Evolutionary conservation across 2,113 vertebrate species (phyloP), one percentile per base, ranked within the genome.

Genomic region (Nerophis ophidion): DNA sequence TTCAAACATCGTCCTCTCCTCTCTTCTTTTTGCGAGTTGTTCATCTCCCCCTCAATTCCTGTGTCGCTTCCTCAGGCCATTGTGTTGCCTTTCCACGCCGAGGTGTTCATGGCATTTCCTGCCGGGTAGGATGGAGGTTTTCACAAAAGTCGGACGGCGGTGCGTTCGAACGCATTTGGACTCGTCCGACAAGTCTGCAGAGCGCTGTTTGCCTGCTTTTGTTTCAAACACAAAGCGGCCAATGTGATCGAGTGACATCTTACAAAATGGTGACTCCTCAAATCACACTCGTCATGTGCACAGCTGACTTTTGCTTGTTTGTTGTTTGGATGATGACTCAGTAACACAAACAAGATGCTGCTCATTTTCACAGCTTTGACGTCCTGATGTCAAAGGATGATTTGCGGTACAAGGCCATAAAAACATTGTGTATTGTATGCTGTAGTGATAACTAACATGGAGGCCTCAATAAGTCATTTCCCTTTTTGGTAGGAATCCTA

Each of bases 31-130:
- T 14, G 8, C 52, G 33, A 57, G 44, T 70, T 48, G 7, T 13
- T 57, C 64, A 65, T 60, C 62, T 33, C 16, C 6, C 48, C 35
- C 34, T 49, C 49, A 42, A 35, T 65, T 83, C 75, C 66, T 68
- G 56, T 57, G 70, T 65, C 57, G 65, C 69, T 77, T 83, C 70
- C 74, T 77, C 51, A 16, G n/a, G 47, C 57, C 49, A 65, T 63
- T 71, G 51, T 55, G 14, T 61, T 4, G 9, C 44, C 19, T 53
- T 16, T 54, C 49, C 55, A 56, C 57, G 47, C 48, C 33, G 14
- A 62, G 64, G 36, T 34, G 8, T 26, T 26, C 15, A 52, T 49
- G 61, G 50, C 63, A 63, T 70, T 70, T 81, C 72, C 67, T 65
- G 72, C 49, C 26, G 11, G 33, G 42, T 17, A 4, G 33, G 50